A percentile compares a stretch with the other conserved stretches of the same genome.
Conservation (phyloP, 2,797 vertebrate genomes). For the Sciurus vulgaris region DNA sequence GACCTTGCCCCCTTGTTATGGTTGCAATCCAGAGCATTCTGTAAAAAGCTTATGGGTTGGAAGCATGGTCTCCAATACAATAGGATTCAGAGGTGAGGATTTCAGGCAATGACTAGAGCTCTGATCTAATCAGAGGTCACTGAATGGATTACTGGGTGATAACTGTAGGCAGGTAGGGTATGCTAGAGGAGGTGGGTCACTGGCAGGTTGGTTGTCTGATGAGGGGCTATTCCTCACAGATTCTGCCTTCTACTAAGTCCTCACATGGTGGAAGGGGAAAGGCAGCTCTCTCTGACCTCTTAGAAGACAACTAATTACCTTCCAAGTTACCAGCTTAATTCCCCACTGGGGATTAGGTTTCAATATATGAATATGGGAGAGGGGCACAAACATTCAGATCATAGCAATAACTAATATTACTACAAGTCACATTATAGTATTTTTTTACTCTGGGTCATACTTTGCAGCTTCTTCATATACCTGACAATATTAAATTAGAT, state of each 20-base stretch:
- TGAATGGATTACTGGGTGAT: too few species aligned
- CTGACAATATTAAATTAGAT: conserved; percentile 26
- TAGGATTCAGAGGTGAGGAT: too few species aligned
- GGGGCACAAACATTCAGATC: background rate
- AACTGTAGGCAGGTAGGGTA: too few species aligned
- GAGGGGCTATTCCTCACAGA: background rate
- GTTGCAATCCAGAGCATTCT: too few species aligned
- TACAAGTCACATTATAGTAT: background rate
- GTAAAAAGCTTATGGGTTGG: too few species aligned
- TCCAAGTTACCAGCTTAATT: background rate
- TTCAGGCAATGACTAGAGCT: too few species aligned
- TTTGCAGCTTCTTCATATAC: background rate
- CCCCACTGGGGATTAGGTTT: background rate
- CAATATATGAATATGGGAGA: background rate
- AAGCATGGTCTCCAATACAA: too few species aligned
- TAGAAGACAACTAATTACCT: background rate
- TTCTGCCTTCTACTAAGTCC: background rate
- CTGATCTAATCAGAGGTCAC: too few species aligned
- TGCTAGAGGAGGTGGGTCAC: too few species aligned
- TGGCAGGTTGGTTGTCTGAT: background rate
- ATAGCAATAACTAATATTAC: background rate
- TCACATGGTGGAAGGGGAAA: background rate
- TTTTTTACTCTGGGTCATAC: background rate
- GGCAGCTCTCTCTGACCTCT: background rate
- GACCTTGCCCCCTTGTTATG: too few species aligned